Conservation (phyloP, 2,888 invertebrate genomes). For the Cantharis rufa region DNA sequence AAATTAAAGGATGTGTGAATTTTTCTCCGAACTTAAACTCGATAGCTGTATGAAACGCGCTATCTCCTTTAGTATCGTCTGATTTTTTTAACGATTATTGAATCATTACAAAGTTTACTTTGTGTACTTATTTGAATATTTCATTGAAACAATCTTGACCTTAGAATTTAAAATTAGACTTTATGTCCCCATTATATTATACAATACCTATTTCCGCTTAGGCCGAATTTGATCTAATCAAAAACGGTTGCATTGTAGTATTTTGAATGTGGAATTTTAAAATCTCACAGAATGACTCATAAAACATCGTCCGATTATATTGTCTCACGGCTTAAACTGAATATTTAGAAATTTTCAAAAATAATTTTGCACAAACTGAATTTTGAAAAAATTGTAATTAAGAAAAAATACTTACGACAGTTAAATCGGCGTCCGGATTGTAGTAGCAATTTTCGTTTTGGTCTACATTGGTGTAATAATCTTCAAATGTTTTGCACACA, state of each 20-base stretch:
- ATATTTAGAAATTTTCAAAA: neutral
- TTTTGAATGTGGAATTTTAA: too few species aligned
- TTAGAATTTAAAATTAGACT: neutral
- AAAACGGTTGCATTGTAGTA: neutral
- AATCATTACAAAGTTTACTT: neutral
- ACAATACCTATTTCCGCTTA: neutral
- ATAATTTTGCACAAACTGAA: too few species aligned
- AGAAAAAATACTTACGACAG: slow-evolving; percentile 42
- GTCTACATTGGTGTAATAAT: slow-evolving; percentile 48
- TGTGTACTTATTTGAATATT: neutral
- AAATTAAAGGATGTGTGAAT: too few species aligned
- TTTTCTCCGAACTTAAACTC: too few species aligned
- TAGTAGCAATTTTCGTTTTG: slow-evolving; percentile 50
- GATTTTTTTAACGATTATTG: neutral
- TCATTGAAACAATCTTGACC: neutral
- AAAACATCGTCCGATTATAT: neutral
- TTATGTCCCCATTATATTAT: neutral
- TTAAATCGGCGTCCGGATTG: slow-evolving; percentile 46
- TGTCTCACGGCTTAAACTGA: too few species aligned
- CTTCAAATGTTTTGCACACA: slow-evolving; percentile 50
- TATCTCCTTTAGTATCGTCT: neutral
- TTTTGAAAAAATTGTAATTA: too few species aligned
- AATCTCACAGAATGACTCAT: neutral
- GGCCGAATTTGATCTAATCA: neutral
- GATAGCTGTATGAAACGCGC: neutral